Base-by-base conservation (phyloP, 2,113 vertebrate genomes). In the Stegostoma tigrinum region DNA sequence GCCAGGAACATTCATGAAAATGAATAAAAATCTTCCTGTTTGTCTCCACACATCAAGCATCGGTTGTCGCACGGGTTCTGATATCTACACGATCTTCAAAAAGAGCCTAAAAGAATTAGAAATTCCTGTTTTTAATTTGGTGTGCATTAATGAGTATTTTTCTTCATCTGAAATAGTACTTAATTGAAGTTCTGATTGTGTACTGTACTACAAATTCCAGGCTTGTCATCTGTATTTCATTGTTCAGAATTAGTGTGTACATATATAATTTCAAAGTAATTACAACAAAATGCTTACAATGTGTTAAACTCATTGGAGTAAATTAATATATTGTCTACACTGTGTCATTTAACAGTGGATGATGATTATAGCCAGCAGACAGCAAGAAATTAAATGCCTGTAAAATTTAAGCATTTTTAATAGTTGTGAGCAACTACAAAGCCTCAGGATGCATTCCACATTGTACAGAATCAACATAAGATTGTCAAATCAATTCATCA, bases 201-300 rank as follows among this genome's bases (percentile, higher is more conserved):
- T 93, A 93, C 87, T n/a, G 34, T 66, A 21, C 2, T 48, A 68
- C 45, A 95, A 95, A 30, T 34, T 72, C 27, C 27, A 95, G 42
- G 19, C 67, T 72, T 72, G 42, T 95, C 21, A 75, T 27, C 68
- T 95, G 24, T 68, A 95, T 52, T 30, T 95, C 52, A 75, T 27
- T 70, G 38, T 95, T 48, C 14, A 15, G 17, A 95, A 95, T 95
- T 95, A 30, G 15, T 30, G 68, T 72, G 68, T 42, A 52, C 52
- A 72, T 95, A 72, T 72, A 95, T 61, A 27, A 90, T 75, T 75
- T 72, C 94, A 72, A 95, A 95, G 94, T 52, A 95, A 95, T 95
- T 95, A 95, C 68, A 95, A 42, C 17, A 42, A 52, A 95, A 95
- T 95, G 72, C 68, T 95, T 95, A 45, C 93, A 34, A 4, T 95